phyloP scores from a whole-genome alignment of 2,797 vertebrate genomes.

The Spinibarbus caldwelli region DNA sequence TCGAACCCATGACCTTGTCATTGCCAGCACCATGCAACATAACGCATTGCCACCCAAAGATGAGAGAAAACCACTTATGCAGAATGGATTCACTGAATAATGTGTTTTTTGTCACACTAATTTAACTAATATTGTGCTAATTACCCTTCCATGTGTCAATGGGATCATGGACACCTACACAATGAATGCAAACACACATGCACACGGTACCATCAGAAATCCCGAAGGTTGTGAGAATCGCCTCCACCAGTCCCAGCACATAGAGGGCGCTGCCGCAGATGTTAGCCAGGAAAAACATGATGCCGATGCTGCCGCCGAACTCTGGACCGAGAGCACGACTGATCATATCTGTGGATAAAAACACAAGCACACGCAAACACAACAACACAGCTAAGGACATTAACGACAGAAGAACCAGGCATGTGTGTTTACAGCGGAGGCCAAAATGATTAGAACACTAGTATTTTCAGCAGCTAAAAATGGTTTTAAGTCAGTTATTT shows the following conservation, averaged over 20 bases:
- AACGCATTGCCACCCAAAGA: background rate
- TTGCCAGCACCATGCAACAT: background rate
- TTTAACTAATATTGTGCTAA: too few species aligned
- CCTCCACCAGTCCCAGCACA: constrained; percentile 88
- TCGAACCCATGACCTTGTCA: background rate
- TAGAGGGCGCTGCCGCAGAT: constrained; percentile 88
- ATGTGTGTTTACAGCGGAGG: too few species aligned
- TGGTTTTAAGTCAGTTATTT: too few species aligned
- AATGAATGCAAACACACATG: background rate
- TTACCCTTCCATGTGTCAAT: too few species aligned
- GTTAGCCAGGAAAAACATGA: constrained; percentile 93
- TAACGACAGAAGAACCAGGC: background rate
- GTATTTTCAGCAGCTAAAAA: too few species aligned
- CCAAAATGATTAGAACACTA: too few species aligned
- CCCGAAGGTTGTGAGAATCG: constrained; percentile 84
- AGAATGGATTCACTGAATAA: background rate
- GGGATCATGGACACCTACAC: background rate
- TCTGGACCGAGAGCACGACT: constrained; percentile 90
- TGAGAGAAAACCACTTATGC: background rate
- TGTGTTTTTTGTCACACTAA: background rate
- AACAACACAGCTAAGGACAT: constrained; percentile 12
- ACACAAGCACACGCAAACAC: background rate
- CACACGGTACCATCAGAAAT: constrained; percentile 74
- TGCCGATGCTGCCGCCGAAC: constrained; percentile 90
- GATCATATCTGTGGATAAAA: constrained; percentile 85